phyloP scores from a whole-genome alignment of 1,140 invertebrate genomes.

The Cyclargus thomasi region DNA sequence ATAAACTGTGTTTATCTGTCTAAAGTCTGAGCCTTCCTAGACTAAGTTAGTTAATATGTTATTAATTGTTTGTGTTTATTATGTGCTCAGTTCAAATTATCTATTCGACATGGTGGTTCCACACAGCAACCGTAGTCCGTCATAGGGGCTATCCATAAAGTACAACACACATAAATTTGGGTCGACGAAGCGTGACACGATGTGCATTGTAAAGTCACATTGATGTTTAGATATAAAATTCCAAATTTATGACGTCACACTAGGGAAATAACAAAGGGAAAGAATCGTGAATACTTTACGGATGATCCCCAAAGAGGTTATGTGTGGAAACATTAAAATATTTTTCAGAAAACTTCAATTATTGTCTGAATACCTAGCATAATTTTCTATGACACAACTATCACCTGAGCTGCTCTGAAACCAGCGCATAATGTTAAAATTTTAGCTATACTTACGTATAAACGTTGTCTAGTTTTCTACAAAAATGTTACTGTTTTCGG shows the following conservation, averaged over 20 bases:
- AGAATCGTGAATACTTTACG: too few species aligned
- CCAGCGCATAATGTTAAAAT: not conserved
- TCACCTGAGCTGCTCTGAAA: not conserved
- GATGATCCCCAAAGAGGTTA: too few species aligned
- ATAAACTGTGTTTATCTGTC: conserved; percentile 20
- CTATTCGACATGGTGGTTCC: not conserved
- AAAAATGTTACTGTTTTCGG: conserved; percentile 35
- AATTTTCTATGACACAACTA: not conserved
- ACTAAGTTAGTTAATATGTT: conserved; percentile 16
- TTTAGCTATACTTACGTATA: conserved; percentile 18
- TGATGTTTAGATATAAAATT: too few species aligned
- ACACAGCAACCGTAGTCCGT: too few species aligned
- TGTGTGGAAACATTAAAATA: too few species aligned
- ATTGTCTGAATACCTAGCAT: not conserved
- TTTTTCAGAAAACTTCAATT: not conserved
- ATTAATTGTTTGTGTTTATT: conserved; percentile 16
- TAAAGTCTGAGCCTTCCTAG: conserved; percentile 34
- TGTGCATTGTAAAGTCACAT: too few species aligned
- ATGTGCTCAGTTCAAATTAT: not conserved
- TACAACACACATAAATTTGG: too few species aligned
- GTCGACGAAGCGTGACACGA: too few species aligned
- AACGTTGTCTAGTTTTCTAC: conserved; percentile 28
- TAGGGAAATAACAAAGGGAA: too few species aligned
- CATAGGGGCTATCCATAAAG: too few species aligned
- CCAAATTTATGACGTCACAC: too few species aligned